Percentiles rank a stretch among this genome's conserved stretches.
These are phyloP conservation scores for Hyperoplus lanceolatus DNA, from an alignment of 2,797 vertebrate genomes.

Conservation along the genomic window DNA sequence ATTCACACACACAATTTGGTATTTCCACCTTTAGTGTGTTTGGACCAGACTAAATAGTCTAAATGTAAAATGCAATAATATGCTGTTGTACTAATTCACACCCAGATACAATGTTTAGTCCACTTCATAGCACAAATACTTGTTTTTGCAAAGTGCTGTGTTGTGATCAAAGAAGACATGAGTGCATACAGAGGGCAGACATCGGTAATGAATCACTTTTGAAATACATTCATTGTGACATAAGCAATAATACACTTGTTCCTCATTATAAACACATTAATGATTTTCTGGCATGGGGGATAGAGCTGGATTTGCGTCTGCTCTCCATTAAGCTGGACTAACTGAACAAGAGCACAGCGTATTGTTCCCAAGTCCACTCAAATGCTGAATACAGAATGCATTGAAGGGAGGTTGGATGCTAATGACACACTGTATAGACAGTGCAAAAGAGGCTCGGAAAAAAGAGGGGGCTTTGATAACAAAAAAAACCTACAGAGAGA, in stretches of 20 bases:
- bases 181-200: conserved; percentile 50
- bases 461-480: neutral
- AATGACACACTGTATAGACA: conserved; percentile 11
- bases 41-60: neutral
- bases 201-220: conserved; percentile 63
- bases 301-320: conserved; percentile 57
- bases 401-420: conserved; percentile 25
- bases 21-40: neutral
- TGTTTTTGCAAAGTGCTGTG: too few species aligned
- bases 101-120: conserved; percentile 31
- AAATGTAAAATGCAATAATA: neutral
- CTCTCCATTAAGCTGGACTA: conserved; percentile 65
- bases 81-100: neutral
- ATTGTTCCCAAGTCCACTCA: conserved; percentile 61
- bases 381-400: conserved; percentile 35
- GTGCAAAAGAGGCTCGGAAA: conserved; percentile 24
- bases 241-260: conserved; percentile 77
- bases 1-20: neutral
- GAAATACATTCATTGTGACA: conserved; percentile 70
- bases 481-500: conserved; percentile 1
- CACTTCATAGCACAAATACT: conserved; percentile 16
- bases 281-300: conserved; percentile 57
- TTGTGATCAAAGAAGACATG: conserved; percentile 18
- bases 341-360: conserved; percentile 50
- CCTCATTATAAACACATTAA: conserved; percentile 82